Conservation (phyloP, 1,140 invertebrate genomes). For the Harpegnathos saltator region DNA sequence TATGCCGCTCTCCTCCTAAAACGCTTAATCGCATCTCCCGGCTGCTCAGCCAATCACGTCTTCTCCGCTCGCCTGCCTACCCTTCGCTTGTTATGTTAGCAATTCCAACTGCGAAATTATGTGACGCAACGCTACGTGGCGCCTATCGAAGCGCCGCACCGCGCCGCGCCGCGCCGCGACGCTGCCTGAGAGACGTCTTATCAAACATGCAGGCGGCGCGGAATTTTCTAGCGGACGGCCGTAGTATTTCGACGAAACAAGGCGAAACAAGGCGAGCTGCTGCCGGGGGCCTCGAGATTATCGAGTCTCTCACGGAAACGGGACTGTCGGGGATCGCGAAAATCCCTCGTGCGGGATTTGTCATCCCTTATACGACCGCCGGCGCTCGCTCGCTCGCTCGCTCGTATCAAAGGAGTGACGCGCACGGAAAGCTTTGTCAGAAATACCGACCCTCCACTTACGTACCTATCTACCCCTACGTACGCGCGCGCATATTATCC, state of each 20-base stretch:
- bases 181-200: conserved; percentile 37
- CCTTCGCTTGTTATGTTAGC: neutral
- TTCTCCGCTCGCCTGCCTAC: too few species aligned
- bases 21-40: neutral
- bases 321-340: conserved; percentile 57
- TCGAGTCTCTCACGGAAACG: conserved; percentile 66
- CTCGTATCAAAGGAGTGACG: conserved; percentile 78
- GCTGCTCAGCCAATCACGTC: neutral
- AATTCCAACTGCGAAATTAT: conserved; percentile 8
- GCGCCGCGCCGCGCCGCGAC: neutral
- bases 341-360: conserved; percentile 71
- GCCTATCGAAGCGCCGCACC: conserved; percentile 23
- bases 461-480: conserved; percentile 58
- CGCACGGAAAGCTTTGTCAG: conserved; percentile 76
- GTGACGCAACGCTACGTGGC: conserved; percentile 15
- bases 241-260: conserved; percentile 24
- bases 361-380: conserved; percentile 51
- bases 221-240: conserved; percentile 54
- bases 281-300: conserved; percentile 49
- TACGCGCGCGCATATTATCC: conserved; percentile 45
- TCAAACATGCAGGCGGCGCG: conserved; percentile 41
- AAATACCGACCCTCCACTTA: conserved; percentile 79
- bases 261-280: conserved; percentile 2
- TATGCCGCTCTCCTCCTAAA: neutral
- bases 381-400: neutral